phyloP scores from a whole-genome alignment of 2,888 invertebrate species.

The Acronicta aceris region DNA sequence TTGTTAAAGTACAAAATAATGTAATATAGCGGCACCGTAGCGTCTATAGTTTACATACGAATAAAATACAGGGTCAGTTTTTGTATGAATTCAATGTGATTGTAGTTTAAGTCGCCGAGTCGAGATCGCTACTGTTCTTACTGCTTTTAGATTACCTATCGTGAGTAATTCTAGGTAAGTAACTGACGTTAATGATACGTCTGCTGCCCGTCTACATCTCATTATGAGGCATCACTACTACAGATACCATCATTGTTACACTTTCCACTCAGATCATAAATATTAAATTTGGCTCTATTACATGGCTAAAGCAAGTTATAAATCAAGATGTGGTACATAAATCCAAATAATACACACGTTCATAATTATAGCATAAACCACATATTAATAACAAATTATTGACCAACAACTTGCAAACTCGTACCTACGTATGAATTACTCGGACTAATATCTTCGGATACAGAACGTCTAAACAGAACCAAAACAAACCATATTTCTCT shows the following conservation, averaged over 20 bases:
- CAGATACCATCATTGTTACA: conserved; percentile 56
- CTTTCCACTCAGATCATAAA: conserved; percentile 51
- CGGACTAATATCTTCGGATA: conserved; percentile 55
- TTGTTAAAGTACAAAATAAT: conserved; percentile 87
- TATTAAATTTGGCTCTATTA: conserved; percentile 56
- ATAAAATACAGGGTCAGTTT: conserved; percentile 88
- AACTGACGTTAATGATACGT: conserved; percentile 61
- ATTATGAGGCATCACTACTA: conserved; percentile 51
- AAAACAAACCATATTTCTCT: conserved; percentile 76
- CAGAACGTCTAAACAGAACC: conserved; percentile 66
- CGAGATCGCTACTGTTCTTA: conserved; percentile 82
- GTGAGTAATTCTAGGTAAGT: conserved; percentile 84
- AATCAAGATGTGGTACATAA: conserved; percentile 56
- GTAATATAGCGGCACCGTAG: conserved; percentile 84
- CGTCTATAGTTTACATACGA: conserved; percentile 84
- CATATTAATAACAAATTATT: conserved; percentile 57
- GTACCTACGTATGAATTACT: conserved; percentile 59
- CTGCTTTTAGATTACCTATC: conserved; percentile 79
- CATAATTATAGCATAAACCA: conserved; percentile 48
- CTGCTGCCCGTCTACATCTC: conserved; percentile 50
- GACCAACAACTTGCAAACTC: conserved; percentile 46
- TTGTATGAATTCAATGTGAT: conserved; percentile 89
- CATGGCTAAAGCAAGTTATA: conserved; percentile 37
- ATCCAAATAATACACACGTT: conserved; percentile 46
- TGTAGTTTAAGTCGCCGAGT: conserved; percentile 86